A percentile compares a stretch with the other conserved stretches of the same genome.
These are phyloP conservation scores for Drosophila cyrtoloma DNA, from an alignment of 2,888 invertebrate genomes.

Conservation along the genomic window DNA sequence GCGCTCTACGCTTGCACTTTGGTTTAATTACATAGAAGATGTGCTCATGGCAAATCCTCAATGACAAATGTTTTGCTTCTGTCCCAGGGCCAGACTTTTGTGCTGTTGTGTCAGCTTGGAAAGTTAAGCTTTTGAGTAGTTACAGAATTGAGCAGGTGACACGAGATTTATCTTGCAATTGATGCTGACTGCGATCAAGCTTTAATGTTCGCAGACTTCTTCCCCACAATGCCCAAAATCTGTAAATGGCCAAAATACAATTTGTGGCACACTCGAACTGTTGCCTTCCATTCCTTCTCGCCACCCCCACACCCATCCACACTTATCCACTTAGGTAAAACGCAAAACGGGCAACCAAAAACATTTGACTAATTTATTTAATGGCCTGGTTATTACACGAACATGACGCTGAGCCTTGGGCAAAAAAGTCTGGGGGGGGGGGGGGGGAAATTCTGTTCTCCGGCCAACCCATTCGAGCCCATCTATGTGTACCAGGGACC, in stretches of 20 bases:
- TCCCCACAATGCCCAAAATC: constrained; percentile 1
- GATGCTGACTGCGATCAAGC: constrained; percentile 15
- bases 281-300: background rate
- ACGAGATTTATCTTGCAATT: constrained; percentile 1
- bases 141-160: constrained; percentile 16
- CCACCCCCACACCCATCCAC: background rate
- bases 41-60: constrained; percentile 18
- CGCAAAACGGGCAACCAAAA: constrained; percentile 42
- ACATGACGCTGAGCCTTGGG: constrained; percentile 46
- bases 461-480: background rate
- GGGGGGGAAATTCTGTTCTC: background rate
- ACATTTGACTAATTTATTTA: constrained; percentile 76
- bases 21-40: constrained; percentile 46
- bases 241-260: constrained; percentile 16
- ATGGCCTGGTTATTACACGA: constrained; percentile 76
- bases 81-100: background rate
- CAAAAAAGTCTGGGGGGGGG: background rate
- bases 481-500: background rate
- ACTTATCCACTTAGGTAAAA: constrained; percentile 24
- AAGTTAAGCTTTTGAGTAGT: constrained; percentile 15
- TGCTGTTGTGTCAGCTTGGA: constrained; percentile 5
- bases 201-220: constrained; percentile 6
- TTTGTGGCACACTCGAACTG: constrained; percentile 29
- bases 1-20: constrained; percentile 25
- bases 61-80: constrained; percentile 45